phyloP scores from a whole-genome alignment of 2,797 vertebrate genomes.

The Hoplostethus atlanticus region DNA sequence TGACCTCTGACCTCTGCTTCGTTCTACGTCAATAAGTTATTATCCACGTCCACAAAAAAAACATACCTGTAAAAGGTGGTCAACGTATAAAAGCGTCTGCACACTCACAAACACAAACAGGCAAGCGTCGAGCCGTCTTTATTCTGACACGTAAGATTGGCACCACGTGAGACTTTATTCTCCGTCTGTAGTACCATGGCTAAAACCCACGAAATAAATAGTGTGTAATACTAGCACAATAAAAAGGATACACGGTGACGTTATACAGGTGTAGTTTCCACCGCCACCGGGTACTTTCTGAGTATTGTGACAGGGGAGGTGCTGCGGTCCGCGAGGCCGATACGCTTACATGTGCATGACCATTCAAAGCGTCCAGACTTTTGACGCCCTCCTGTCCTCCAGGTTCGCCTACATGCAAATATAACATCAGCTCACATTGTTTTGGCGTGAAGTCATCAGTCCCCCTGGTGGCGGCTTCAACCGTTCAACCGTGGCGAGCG shows the following conservation, averaged over 20 bases:
- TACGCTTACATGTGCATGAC: slow-evolving; percentile 72
- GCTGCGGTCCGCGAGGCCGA: slow-evolving; percentile 25
- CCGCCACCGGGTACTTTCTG: slow-evolving; percentile 50
- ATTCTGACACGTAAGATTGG: slow-evolving; percentile 66
- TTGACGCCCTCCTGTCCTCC: slow-evolving; percentile 25
- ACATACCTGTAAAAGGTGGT: too few species aligned
- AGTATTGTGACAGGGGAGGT: slow-evolving; percentile 62
- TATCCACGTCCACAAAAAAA: too few species aligned
- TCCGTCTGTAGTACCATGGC: slow-evolving; percentile 80
- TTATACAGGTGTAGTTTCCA: slow-evolving; percentile 56
- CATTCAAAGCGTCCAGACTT: slow-evolving; percentile 34
- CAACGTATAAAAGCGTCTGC: neutral
- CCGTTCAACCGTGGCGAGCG: slow-evolving; percentile 22
- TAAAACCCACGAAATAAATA: slow-evolving; percentile 87
- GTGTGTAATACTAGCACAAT: slow-evolving; percentile 83
- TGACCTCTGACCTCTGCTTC: too few species aligned
- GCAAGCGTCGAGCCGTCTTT: slow-evolving; percentile 24
- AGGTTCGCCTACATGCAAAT: slow-evolving; percentile 22
- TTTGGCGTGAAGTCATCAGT: slow-evolving; percentile 67
- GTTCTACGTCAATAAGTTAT: too few species aligned
- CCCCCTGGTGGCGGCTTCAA: slow-evolving; percentile 23
- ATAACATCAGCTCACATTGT: slow-evolving; percentile 48
- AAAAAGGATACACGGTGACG: slow-evolving; percentile 77
- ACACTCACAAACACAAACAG: slow-evolving; percentile 6
- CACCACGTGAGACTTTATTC: slow-evolving; percentile 85